A percentile compares a stretch with the other conserved stretches of the same genome.
Evolutionary conservation across 2,888 invertebrate species (phyloP).

Genomic region (Eustalomyia histrio): DNA sequence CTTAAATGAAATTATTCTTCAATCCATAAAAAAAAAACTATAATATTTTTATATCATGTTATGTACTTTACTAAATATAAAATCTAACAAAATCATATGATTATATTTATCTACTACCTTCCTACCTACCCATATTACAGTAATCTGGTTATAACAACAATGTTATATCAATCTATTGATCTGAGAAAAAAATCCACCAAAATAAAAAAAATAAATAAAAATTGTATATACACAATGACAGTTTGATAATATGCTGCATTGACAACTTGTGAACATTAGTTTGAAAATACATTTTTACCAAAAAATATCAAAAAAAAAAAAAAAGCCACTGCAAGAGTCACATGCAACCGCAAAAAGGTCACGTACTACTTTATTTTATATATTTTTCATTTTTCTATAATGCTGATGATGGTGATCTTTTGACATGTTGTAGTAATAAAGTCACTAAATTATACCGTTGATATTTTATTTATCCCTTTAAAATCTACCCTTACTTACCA

Average conservation of each 20-base stretch:
- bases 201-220: neutral
- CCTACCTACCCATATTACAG: neutral
- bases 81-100: neutral
- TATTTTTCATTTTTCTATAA: neutral
- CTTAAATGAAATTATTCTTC: too few relatives aligned
- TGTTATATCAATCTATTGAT: neutral
- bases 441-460: constrained; percentile 14
- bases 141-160: neutral
- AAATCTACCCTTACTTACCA: constrained; percentile 15
- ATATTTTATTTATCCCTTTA: constrained; percentile 18
- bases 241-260: constrained; percentile 55
- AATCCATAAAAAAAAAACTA: too few relatives aligned
- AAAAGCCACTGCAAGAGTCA: constrained; percentile 19
- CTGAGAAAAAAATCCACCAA: neutral
- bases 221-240: constrained; percentile 9
- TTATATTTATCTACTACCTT: neutral
- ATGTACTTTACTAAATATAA: too few relatives aligned
- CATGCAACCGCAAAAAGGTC: constrained; percentile 52
- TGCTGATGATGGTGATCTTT: constrained; percentile 39
- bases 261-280: constrained; percentile 50
- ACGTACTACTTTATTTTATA: constrained; percentile 41
- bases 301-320: constrained; percentile 4
- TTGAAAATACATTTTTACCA: constrained; percentile 12
- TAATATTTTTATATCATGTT: too few relatives aligned
- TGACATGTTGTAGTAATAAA: constrained; percentile 52